Conservation (phyloP, 1,140 invertebrate genomes). For the Zaprionus camerounensis region DNA sequence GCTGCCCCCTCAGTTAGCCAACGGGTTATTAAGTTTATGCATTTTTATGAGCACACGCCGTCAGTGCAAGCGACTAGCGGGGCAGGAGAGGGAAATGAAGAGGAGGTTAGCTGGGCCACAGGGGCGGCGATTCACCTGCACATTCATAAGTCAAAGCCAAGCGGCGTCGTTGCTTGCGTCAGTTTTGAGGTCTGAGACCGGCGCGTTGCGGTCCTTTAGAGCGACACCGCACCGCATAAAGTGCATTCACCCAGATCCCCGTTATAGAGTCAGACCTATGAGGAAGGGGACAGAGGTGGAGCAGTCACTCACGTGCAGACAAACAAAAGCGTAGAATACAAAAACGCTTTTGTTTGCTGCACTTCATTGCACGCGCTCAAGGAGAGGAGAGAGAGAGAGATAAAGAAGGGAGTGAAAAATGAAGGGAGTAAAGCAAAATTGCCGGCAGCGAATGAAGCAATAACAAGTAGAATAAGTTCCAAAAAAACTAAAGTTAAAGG, state of each 20-base stretch:
- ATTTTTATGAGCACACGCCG: conserved; percentile 45
- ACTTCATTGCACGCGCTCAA: conserved; percentile 70
- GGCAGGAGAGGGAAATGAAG: neutral
- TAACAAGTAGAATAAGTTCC: conserved; percentile 12
- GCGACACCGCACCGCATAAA: conserved; percentile 60
- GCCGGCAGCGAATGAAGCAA: conserved; percentile 29
- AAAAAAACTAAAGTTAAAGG: neutral
- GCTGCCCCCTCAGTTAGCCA: conserved; percentile 26
- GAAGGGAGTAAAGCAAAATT: conserved; percentile 26
- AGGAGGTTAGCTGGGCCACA: too few species aligned
- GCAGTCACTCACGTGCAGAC: conserved; percentile 65
- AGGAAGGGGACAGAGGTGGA: neutral
- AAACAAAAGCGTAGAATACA: conserved; percentile 65
- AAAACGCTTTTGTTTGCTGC: conserved; percentile 68
- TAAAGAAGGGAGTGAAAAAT: conserved; percentile 5
- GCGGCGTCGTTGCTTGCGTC: conserved; percentile 11
- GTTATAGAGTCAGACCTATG: conserved; percentile 3
- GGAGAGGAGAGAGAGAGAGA: conserved; percentile 8
- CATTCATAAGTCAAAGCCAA: conserved; percentile 48
- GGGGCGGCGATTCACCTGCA: conserved; percentile 10
- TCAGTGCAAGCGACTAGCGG: neutral
- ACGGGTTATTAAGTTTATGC: conserved; percentile 53
- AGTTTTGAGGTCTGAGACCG: conserved; percentile 25
- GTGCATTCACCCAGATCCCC: conserved; percentile 70
- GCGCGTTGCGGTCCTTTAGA: conserved; percentile 45